A percentile compares a stretch with the other conserved stretches of the same genome.
Evolutionary conservation across 1,140 invertebrate genomes (phyloP).

Genomic region (Conus ventricosus): DNA sequence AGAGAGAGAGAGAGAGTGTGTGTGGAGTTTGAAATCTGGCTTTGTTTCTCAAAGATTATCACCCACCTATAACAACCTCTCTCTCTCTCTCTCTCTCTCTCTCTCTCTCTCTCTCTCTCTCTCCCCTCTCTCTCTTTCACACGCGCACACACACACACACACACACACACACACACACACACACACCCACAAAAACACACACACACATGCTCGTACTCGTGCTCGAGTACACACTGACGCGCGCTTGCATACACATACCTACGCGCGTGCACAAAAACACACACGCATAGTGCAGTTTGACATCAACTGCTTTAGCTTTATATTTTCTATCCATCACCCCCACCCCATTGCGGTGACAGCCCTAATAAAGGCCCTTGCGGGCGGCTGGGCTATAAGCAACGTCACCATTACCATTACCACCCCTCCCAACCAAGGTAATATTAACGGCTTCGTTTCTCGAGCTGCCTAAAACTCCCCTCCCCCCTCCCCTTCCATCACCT

Average conservation of each 20-base stretch:
- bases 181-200: neutral
- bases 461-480: too few relatives aligned
- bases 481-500: too few relatives aligned
- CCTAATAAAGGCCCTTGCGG: too few relatives aligned
- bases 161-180: constrained; percentile 19
- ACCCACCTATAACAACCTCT: too few relatives aligned
- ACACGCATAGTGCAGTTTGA: neutral
- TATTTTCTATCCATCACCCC: neutral
- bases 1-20: too few relatives aligned
- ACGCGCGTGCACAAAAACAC: neutral
- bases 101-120: too few relatives aligned
- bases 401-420: neutral
- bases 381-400: too few relatives aligned
- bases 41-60: neutral
- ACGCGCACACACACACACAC: neutral
- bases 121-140: too few relatives aligned
- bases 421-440: neutral
- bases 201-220: too few relatives aligned
- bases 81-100: too few relatives aligned
- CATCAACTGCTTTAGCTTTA: neutral
- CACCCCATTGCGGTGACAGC: neutral
- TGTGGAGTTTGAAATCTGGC: too few relatives aligned
- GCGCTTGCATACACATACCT: neutral
- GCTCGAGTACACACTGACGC: neutral
- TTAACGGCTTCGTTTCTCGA: too few relatives aligned